These are phyloP conservation scores for Hystrix brachyura DNA, from an alignment of 2,113 vertebrate genomes.

Conservation along the genomic window DNA sequence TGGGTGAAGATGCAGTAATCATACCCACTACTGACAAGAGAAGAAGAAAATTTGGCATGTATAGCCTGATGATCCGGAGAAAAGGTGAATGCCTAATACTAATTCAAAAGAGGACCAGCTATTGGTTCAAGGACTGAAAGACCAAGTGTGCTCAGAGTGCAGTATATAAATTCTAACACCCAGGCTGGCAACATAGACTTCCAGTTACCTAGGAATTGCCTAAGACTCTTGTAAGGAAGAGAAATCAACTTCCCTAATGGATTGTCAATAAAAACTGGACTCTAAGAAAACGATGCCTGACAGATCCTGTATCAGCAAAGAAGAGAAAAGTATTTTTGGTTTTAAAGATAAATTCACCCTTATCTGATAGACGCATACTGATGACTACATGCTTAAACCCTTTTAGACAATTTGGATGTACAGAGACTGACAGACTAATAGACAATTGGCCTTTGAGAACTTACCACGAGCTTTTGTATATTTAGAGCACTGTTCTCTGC, in stretches of 20 bases:
- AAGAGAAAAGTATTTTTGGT: not conserved
- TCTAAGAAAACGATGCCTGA: constrained; percentile 4
- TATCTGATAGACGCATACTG: not conserved
- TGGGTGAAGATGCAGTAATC: not conserved
- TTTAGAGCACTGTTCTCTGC: not conserved
- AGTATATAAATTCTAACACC: not conserved
- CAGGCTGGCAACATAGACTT: not conserved
- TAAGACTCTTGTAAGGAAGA: not conserved
- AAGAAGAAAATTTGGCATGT: not conserved
- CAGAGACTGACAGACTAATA: not conserved
- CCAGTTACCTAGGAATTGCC: not conserved
- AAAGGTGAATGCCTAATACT: not conserved
- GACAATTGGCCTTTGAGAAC: constrained; percentile 9
- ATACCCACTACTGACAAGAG: not conserved
- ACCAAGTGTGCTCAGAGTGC: not conserved
- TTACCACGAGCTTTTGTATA: not conserved
- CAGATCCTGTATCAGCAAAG: not conserved
- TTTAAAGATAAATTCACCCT: not conserved
- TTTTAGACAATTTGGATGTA: not conserved
- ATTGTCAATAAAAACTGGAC: not conserved
- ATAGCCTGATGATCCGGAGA: not conserved
- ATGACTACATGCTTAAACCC: not conserved
- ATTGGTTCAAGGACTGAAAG: not conserved
- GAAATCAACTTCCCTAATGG: not conserved
- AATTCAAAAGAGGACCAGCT: not conserved